Evolutionary conservation across 2,113 vertebrate species (phyloP), one percentile per base, ranked within the genome.

Genomic region (Labeo catla): DNA sequence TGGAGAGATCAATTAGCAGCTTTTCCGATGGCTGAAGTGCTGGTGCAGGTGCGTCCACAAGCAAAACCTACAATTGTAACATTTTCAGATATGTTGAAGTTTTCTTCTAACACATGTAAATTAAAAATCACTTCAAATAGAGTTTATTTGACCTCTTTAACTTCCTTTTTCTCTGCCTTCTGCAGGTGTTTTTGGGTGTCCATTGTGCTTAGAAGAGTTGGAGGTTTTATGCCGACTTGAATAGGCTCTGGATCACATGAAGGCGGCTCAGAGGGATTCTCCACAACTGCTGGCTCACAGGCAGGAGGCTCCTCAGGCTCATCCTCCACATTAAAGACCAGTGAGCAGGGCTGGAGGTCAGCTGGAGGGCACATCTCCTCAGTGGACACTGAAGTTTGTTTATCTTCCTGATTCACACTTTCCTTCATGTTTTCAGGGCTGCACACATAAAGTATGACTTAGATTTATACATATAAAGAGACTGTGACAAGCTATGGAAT

Each of bases 1-100:
- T 95, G 36, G 89, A 93, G 68, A 96, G 90, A 85, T 96, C 95
- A 43, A 96, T 96, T 39, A 96, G 95, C 21, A 93, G 89, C 45
- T 95, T 95, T 82, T 95, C 95, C 8, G 91, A 89, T 52, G 89
- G 84, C 7, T 86, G 91, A n/a, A 89, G 65, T 49, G 78, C 36
- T 3, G 93, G 94, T 86, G 91, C 86, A 2, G 94, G 93, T 61
- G 93, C 92, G 83, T 95, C 95, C 76, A 96, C 76, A 52, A 96
- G 92, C 23, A 95, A 87, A 65, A 94, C 90, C 95, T 96, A 52
- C 36, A 80, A 39, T 23, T 50, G 7, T 15, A 81, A 39, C 4
- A 50, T 77, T 34, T 52, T 77, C 23, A 77, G 49, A 34, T 34
- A 10, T 12, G 21, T 23, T 8, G 2, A 47, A 8, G 6, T 15